Evolutionary conservation across 2,888 invertebrate genomes (phyloP).

Genomic region (Coleophora flavipennella): DNA sequence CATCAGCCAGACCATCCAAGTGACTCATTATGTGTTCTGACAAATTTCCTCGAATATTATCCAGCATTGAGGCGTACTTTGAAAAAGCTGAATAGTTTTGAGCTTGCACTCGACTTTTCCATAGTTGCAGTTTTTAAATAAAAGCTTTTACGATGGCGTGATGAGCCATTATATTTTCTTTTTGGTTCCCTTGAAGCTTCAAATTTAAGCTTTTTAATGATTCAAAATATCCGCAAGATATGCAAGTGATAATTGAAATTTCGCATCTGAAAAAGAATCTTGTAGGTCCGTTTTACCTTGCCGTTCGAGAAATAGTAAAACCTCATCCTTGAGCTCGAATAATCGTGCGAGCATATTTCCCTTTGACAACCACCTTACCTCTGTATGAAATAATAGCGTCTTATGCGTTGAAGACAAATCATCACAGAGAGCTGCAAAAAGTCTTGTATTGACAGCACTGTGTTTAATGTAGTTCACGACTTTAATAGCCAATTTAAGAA

Average conservation of each 20-base stretch:
- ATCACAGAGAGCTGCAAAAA: constrained; percentile 1
- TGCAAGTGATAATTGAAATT: constrained; percentile 1
- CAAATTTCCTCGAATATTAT: constrained; percentile 1
- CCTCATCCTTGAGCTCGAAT: constrained; percentile 1
- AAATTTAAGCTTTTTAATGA: background rate
- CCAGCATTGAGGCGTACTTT: constrained; percentile 1
- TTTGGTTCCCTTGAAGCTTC: background rate
- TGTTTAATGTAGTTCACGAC: constrained; percentile 4
- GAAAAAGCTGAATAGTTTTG: constrained; percentile 3
- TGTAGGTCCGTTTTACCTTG: constrained; percentile 1
- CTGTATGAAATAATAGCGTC: constrained; percentile 1
- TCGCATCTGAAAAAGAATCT: background rate
- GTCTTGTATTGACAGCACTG: background rate
- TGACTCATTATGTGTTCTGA: constrained; percentile 1
- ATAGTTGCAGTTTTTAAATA: constrained; percentile 5
- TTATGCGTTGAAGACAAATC: constrained; percentile 1
- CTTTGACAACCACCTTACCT: background rate
- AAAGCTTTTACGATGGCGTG: constrained; percentile 5
- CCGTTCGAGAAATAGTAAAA: background rate
- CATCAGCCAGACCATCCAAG: constrained; percentile 1
- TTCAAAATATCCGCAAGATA: constrained; percentile 1
- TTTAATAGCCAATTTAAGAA: constrained; percentile 2
- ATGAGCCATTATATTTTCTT: constrained; percentile 3
- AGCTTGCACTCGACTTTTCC: constrained; percentile 5
- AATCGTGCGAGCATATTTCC: constrained; percentile 1